Conservation (phyloP, 2,113 vertebrate genomes). For the Syngnathus floridae region DNA sequence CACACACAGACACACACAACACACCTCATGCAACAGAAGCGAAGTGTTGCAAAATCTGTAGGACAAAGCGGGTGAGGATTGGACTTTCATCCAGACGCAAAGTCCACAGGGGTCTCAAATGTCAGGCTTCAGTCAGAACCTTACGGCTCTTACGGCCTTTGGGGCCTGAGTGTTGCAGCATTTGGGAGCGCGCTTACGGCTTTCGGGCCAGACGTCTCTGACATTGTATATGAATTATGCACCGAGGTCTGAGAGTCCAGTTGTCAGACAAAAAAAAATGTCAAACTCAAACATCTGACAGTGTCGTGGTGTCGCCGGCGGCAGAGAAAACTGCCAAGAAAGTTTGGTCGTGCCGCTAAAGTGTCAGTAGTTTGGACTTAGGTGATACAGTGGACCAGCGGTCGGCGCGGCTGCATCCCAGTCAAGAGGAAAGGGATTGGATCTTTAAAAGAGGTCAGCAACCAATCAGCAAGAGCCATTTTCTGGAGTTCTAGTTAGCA, state of each 20-base stretch:
- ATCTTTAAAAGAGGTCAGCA: neutral
- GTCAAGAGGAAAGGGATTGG: too few species aligned
- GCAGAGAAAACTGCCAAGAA: neutral
- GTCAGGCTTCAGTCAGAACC: neutral
- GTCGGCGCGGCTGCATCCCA: too few species aligned
- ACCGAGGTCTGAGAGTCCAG: neutral
- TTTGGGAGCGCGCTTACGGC: neutral
- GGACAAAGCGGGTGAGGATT: slow-evolving; percentile 9
- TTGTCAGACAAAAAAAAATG: neutral
- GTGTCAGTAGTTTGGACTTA: too few species aligned
- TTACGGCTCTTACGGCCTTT: neutral
- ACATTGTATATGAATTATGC: neutral
- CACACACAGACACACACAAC: too few species aligned
- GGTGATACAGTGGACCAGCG: too few species aligned
- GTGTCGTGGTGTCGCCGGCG: neutral
- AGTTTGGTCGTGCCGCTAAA: neutral
- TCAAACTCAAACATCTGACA: neutral
- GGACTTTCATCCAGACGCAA: neutral
- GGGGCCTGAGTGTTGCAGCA: neutral
- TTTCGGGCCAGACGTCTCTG: neutral
- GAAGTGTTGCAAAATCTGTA: neutral
- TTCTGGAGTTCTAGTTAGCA: neutral
- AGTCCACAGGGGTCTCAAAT: neutral
- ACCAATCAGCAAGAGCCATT: neutral
- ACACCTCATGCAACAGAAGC: slow-evolving; percentile 2